Evolutionary conservation across 2,113 vertebrate genomes (phyloP).

Genomic region (Antigone vipio): DNA sequence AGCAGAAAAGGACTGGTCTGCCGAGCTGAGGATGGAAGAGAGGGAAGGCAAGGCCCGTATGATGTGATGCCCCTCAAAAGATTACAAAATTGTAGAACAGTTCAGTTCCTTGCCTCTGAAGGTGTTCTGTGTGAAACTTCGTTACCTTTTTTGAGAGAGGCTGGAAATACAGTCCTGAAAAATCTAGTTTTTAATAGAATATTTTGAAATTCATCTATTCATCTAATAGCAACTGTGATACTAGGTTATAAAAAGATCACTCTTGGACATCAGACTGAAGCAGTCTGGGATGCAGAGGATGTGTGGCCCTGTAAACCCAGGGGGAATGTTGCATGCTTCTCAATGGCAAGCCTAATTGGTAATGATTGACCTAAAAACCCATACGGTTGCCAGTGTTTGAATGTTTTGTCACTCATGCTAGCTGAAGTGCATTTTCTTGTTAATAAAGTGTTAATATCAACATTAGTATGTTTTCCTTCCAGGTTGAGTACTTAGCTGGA

Average conservation of each 20-base stretch:
- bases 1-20: not conserved
- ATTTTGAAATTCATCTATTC: not conserved
- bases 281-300: not conserved
- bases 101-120: not conserved
- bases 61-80: not conserved
- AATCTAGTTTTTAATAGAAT: not conserved
- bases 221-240: not conserved
- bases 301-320: not conserved
- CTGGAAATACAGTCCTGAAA: not conserved
- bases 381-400: not conserved
- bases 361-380: not conserved
- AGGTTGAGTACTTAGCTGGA: conserved; percentile 95
- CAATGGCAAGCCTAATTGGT: not conserved
- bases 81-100: not conserved
- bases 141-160: not conserved
- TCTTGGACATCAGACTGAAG: not conserved
- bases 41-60: not conserved
- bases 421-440: rapidly evolving
- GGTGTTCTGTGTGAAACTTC: not conserved
- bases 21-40: not conserved
- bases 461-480: not conserved
- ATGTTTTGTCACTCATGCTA: not conserved
- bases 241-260: not conserved
- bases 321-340: not conserved
- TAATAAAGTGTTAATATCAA: not conserved